phyloP scores from a whole-genome alignment of 23 tunicate genomes.

The Ciona savignyi region DNA sequence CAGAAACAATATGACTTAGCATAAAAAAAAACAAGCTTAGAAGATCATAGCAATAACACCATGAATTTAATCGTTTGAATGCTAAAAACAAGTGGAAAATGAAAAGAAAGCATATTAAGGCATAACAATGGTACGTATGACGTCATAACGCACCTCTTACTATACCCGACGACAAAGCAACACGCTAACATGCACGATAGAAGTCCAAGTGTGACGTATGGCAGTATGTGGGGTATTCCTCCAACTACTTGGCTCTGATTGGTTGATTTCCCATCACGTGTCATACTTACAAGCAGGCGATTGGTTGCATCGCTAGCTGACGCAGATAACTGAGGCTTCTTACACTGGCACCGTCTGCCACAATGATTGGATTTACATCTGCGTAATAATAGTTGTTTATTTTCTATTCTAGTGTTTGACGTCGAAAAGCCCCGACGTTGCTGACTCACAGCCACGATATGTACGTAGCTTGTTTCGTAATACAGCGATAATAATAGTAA shows the following conservation, averaged over 20 bases:
- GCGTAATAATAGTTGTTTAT: too few relatives aligned
- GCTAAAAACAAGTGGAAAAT: background rate
- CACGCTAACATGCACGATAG: slow-evolving; percentile 16
- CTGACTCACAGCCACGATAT: too few relatives aligned
- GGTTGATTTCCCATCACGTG: background rate
- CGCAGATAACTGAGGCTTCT: background rate
- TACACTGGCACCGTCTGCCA: background rate
- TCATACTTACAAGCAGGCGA: background rate
- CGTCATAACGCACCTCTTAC: slow-evolving; percentile 13
- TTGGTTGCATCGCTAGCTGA: background rate
- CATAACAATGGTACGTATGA: background rate
- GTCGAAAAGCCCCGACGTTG: too few relatives aligned
- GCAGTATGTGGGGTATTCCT: background rate
- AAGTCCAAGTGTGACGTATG: slow-evolving; percentile 23
- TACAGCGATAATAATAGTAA: too few relatives aligned
- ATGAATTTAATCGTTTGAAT: background rate
- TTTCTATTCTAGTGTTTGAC: too few relatives aligned
- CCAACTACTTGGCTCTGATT: background rate
- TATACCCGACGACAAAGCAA: slow-evolving; percentile 10
- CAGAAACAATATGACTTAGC: too few relatives aligned
- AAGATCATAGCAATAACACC: too few relatives aligned
- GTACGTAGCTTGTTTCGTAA: too few relatives aligned
- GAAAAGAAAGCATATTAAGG: background rate
- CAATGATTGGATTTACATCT: background rate
- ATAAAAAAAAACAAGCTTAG: too few relatives aligned